Conservation (phyloP, 2,888 invertebrate species). For the Hirtodrosophila trivittata region DNA sequence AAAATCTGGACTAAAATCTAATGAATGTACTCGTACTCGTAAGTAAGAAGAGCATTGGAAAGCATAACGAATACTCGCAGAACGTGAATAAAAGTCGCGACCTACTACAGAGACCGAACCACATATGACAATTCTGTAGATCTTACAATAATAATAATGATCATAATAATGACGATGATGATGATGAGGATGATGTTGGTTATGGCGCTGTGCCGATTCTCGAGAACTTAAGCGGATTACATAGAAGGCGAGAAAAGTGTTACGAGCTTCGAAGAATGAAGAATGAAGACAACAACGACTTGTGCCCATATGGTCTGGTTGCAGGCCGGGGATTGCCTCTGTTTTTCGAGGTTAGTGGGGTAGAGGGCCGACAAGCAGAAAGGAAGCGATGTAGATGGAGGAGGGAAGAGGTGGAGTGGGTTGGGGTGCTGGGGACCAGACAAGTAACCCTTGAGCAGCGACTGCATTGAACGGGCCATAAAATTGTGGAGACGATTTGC, state of each 20-base stretch:
- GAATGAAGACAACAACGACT: conserved; percentile 15
- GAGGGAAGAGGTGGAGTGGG: not conserved
- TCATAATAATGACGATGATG: conserved; percentile 34
- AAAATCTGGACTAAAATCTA: conserved; percentile 46
- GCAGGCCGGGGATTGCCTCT: conserved; percentile 13
- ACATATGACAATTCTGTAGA: conserved; percentile 19
- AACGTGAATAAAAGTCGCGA: conserved; percentile 24
- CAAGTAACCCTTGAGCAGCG: conserved; percentile 33
- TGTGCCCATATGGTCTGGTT: conserved; percentile 46
- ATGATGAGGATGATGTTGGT: conserved; percentile 55
- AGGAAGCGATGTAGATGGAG: not conserved
- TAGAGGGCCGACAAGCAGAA: conserved; percentile 12
- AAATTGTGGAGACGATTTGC: conserved; percentile 60
- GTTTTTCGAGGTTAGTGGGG: conserved; percentile 71
- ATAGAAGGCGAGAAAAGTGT: conserved; percentile 61
- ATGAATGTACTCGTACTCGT: conserved; percentile 15
- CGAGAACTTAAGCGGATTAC: conserved; percentile 74
- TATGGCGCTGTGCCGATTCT: conserved; percentile 72
- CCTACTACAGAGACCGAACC: conserved; percentile 27
- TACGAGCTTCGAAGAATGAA: conserved; percentile 50
- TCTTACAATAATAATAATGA: conserved; percentile 6
- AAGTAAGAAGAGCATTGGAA: conserved; percentile 41
- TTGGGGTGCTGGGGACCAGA: conserved; percentile 12
- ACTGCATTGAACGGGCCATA: conserved; percentile 60
- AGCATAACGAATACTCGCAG: conserved; percentile 65